phyloP scores from a whole-genome alignment of 2,113 vertebrate genomes.

The Suricata suricatta region DNA sequence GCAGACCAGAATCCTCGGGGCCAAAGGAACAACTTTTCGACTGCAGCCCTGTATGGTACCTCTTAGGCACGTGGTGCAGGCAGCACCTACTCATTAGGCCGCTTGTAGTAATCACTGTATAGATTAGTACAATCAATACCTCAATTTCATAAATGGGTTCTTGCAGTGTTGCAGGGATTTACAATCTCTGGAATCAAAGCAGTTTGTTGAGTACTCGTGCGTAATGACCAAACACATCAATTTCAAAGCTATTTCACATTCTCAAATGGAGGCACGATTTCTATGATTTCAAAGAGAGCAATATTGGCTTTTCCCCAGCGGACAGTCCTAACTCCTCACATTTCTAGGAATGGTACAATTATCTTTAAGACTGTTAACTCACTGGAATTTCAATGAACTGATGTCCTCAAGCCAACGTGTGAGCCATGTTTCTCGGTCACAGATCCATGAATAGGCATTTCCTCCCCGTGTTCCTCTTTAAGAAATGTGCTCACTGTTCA shows the following conservation, averaged over 20 bases:
- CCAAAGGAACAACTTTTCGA: conserved; percentile 1
- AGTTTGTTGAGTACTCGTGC: conserved; percentile 69
- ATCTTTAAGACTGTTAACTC: conserved; percentile 36
- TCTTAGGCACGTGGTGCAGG: not conserved
- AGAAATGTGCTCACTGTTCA: conserved; percentile 17
- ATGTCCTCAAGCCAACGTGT: conserved; percentile 49
- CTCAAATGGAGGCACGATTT: not conserved
- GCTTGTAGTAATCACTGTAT: conserved; percentile 34
- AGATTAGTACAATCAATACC: conserved; percentile 70
- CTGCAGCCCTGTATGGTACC: not conserved
- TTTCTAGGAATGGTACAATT: conserved; percentile 57
- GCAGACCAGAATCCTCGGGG: not conserved
- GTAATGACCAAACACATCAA: conserved; percentile 67
- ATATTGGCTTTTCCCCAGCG: not conserved
- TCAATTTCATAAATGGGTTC: conserved; percentile 69
- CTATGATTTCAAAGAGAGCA: conserved; percentile 59
- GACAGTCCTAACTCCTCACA: conserved; percentile 45
- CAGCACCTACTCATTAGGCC: not conserved
- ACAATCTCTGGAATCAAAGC: conserved; percentile 76
- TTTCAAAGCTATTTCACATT: conserved; percentile 72
- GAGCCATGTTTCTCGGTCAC: conserved; percentile 48
- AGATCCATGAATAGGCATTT: conserved; percentile 56
- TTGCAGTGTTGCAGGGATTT: conserved; percentile 46
- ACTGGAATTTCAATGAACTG: conserved; percentile 47
- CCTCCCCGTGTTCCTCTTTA: not conserved